Conservation (phyloP, 1,140 invertebrate species). For the Trachymyrmex septentrionalis region DNA sequence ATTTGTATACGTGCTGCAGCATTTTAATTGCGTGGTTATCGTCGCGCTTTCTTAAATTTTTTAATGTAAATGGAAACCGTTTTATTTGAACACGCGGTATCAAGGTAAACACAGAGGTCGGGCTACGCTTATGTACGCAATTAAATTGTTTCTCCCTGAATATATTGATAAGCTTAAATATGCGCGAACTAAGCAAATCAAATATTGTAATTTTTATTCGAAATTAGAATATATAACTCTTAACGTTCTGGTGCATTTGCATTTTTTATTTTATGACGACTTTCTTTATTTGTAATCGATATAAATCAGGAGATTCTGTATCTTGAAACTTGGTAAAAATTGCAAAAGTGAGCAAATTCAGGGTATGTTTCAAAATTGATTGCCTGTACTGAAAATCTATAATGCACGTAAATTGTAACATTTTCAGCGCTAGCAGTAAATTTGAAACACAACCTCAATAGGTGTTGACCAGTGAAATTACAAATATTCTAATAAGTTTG, state of each 20-base stretch:
- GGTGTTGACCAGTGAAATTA: too few relatives aligned
- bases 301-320: neutral
- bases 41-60: constrained; percentile 52
- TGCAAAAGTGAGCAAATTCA: too few relatives aligned
- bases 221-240: neutral
- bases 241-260: neutral
- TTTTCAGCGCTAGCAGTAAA: too few relatives aligned
- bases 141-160: constrained; percentile 11
- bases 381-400: too few relatives aligned
- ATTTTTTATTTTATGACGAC: neutral
- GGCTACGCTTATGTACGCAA: neutral
- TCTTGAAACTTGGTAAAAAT: too few relatives aligned
- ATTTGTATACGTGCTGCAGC: constrained; percentile 50
- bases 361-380: too few relatives aligned
- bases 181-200: constrained; percentile 16
- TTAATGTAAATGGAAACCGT: constrained; percentile 46
- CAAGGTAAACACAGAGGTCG: neutral
- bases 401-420: too few relatives aligned
- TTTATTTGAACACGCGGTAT: constrained; percentile 32
- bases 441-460: too few relatives aligned
- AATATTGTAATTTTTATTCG: neutral
- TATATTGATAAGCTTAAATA: neutral
- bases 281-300: neutral
- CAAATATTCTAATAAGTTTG: too few relatives aligned
- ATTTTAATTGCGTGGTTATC: constrained; percentile 66